phyloP scores from a whole-genome alignment of 2,113 vertebrate species.

The Rhabdomys dilectus region DNA sequence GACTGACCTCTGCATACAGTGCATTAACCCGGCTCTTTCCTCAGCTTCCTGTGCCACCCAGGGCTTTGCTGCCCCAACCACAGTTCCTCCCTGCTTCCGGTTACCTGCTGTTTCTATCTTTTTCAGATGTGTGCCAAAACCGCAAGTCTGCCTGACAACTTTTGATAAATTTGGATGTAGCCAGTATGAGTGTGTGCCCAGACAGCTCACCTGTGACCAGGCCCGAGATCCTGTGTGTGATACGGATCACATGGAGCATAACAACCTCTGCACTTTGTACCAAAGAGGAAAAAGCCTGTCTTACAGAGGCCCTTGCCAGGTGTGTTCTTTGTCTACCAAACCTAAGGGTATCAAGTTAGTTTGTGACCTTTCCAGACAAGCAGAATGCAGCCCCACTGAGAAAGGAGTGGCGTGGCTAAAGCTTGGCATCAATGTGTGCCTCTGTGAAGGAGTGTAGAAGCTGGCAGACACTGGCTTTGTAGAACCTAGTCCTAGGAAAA shows the following conservation, averaged over 20 bases:
- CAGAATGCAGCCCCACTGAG: not conserved
- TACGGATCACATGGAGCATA: conserved; percentile 92
- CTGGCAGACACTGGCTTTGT: not conserved
- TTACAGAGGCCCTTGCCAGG: conserved; percentile 97
- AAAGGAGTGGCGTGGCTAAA: not conserved
- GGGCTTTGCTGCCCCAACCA: not conserved
- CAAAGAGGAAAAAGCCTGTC: conserved; percentile 94
- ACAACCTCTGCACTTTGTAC: conserved; percentile 92
- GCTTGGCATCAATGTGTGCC: not conserved
- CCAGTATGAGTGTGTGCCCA: conserved; percentile 94
- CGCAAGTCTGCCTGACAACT: conserved; percentile 94
- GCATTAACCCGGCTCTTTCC: not conserved
- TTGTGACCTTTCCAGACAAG: not conserved
- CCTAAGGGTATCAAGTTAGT: not conserved
- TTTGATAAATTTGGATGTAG: conserved; percentile 90
- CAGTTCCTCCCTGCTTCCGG: not conserved
- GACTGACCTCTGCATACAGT: not conserved
- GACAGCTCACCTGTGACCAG: conserved; percentile 91
- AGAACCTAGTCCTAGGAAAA: not conserved
- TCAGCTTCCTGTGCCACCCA: not conserved
- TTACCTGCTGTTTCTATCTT: not conserved
- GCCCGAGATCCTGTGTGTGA: conserved; percentile 94
- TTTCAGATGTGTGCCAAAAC: conserved; percentile 93
- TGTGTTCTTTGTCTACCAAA: conserved; percentile 78
- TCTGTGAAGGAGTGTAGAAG: not conserved